phyloP scores from a whole-genome alignment of 2,113 vertebrate genomes.

The Lampris megalopsis region DNA sequence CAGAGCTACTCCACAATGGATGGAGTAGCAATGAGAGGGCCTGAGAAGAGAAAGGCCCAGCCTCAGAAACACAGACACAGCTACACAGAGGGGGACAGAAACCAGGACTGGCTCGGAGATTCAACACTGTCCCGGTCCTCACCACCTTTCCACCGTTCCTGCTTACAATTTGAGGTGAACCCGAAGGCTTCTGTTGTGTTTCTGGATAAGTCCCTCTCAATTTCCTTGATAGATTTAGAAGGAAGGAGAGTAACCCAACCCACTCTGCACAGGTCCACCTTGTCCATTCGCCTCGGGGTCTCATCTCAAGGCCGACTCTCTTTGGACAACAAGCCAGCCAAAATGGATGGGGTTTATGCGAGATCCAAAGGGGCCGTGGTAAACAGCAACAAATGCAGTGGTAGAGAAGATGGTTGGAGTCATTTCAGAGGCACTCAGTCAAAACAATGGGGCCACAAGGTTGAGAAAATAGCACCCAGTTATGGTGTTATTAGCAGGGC shows the following conservation, averaged over 20 bases:
- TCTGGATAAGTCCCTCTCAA: conserved; percentile 80
- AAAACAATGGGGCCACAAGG: conserved; percentile 26
- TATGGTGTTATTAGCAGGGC: conserved; percentile 41
- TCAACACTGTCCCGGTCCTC: conserved; percentile 31
- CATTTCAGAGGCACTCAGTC: conserved; percentile 19
- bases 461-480: conserved; percentile 39
- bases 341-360: conserved; percentile 34
- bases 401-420: conserved; percentile 10
- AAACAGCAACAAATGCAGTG: background rate
- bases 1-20: conserved; percentile 35
- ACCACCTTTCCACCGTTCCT: conserved; percentile 67
- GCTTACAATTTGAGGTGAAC: conserved; percentile 78
- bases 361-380: background rate
- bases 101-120: conserved; percentile 23
- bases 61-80: conserved; percentile 27
- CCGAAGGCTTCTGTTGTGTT: conserved; percentile 77
- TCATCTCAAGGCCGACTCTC: conserved; percentile 66
- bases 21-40: conserved; percentile 30
- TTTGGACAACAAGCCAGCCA: conserved; percentile 25
- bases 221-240: conserved; percentile 68
- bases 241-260: conserved; percentile 55
- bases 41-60: conserved; percentile 35
- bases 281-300: conserved; percentile 82
- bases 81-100: conserved; percentile 23
- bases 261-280: conserved; percentile 77